phyloP scores from a whole-genome alignment of 2,113 vertebrate genomes.

The Brienomyrus brachyistius region DNA sequence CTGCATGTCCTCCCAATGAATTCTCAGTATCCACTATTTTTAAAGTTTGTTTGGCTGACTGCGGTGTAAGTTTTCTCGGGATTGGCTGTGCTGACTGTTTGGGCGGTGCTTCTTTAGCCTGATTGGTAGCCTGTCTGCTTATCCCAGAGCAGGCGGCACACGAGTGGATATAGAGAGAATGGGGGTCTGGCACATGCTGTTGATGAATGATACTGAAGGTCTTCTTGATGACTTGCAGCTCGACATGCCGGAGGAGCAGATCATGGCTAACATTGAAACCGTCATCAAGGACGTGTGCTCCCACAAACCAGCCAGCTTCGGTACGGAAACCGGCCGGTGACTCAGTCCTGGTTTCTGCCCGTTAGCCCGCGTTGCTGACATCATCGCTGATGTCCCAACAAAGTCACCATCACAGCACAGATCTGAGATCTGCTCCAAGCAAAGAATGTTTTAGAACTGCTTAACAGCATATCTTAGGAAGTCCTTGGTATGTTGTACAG shows the following conservation, averaged over 20 bases:
- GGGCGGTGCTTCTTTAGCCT: not conserved
- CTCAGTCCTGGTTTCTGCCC: not conserved
- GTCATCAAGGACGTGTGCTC: constrained; percentile 72
- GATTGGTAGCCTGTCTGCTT: not conserved
- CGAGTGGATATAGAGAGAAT: not conserved
- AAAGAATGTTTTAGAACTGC: not conserved
- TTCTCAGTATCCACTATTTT: not conserved
- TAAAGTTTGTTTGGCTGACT: not conserved
- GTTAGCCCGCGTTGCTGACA: not conserved
- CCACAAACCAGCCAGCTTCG: constrained; percentile 59
- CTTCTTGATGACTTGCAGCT: constrained; percentile 55
- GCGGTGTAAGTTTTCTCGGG: not conserved
- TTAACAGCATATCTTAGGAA: not conserved
- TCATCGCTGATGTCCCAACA: not conserved
- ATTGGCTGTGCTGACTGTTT: not conserved
- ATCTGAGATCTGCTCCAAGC: not conserved
- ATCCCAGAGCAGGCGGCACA: not conserved
- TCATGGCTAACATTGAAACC: constrained; percentile 68
- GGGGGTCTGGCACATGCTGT: not conserved
- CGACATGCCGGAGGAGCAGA: constrained; percentile 76
- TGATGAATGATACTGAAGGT: not conserved
- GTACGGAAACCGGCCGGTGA: constrained; percentile 49
- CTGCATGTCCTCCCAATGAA: not conserved
- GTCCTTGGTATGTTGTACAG: not conserved
- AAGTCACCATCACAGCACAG: not conserved